Evolutionary conservation across 2,113 vertebrate species (phyloP), one percentile per base, ranked within the genome.

Genomic region (Hystrix cristata): DNA sequence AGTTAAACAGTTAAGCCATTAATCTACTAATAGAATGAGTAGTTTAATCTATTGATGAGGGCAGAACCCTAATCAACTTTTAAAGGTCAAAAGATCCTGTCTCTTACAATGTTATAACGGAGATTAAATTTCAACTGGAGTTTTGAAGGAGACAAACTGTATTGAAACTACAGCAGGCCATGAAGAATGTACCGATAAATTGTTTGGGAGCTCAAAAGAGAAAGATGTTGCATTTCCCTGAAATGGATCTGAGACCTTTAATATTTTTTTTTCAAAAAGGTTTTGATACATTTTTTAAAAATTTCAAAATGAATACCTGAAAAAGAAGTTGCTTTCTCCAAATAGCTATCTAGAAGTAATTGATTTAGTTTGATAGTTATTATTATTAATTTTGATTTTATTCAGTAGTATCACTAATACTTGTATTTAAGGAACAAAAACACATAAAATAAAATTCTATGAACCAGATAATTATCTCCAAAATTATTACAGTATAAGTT

Each of bases 311-410:
- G 14, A 69, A 1, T 55, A 34, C 38, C n/a, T 60, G 25, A 57
- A 71, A 69, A 43, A 15, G 18, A 69, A 87, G 2, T 46, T 65
- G 8, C 4, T 53, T 80, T 25, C 29, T 74, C 23, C 18, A 82
- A 74, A 57, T 65, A 51, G 94, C 4, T 62, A 87, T 57, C 14
- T 86, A 18, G n/a, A 55, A 86, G 11, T 95, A 67, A 55, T 64
- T 72, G 69, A 43, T 51, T 82, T 62, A 88, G 4, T 48, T 53
- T 57, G 64, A 84, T 64, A 43, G 9, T 43, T n/a, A 53, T 69
- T 53, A 74, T 60, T 46, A 65, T 88, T 51, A 57, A 91, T 83
- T 88, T 79, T 53, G 60, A 43, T 62, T 80, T 16, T 93, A 89
- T 69, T 90, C 59, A 83, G 71, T 91, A 29, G 10, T 87, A 62